Evolutionary conservation across 2,888 invertebrate species (phyloP), one percentile per base, ranked within the genome.

Genomic region (Ceramica pisi): DNA sequence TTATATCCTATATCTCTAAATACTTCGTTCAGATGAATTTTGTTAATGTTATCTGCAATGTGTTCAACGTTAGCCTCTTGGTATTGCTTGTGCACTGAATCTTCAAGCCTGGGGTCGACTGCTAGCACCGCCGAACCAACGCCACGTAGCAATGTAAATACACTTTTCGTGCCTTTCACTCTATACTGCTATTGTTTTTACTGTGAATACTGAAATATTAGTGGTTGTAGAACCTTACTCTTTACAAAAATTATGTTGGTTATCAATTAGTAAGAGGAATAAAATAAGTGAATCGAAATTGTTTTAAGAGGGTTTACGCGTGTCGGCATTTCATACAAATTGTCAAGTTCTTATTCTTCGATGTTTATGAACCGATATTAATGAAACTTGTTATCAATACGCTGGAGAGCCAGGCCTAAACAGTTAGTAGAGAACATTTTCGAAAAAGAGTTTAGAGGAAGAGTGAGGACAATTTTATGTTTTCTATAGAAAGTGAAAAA

Each of bases 51-150:
- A 9, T 35, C 35, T 16, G 46, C 53, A 44, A 14, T 66, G 35
- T 44, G 69, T 38, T 56, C 63, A 56, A 62, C 5, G 23, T 67
- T 38, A 55, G 51, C 46, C 4, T 0, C 63, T 64, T 53, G 16
- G 10, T 56, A n/a, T 23, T 68, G 80, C 78, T 80, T 80, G 12
- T 53, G 77, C 81, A 80, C 81, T 10, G 16, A 67, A 14, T 66
- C 51, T 66, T 26, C 31, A 62, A 60, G 53, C 59, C 81, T 86
- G 83, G 87, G 89, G 87, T 82, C 87, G 86, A 84, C 86, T 84
- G 83, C 76, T 74, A 68, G 88, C 93, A 93, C 92, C 89, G 92
- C 91, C 94, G 90, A 90, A 94, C 92, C 94, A 93, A 93, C 94
- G 91, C 86, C 80, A 75, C 82, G 86, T 87, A 91, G 90, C 91